Evolutionary conservation across 2,113 vertebrate genomes (phyloP).

Genomic region (Chrysochloris asiatica): DNA sequence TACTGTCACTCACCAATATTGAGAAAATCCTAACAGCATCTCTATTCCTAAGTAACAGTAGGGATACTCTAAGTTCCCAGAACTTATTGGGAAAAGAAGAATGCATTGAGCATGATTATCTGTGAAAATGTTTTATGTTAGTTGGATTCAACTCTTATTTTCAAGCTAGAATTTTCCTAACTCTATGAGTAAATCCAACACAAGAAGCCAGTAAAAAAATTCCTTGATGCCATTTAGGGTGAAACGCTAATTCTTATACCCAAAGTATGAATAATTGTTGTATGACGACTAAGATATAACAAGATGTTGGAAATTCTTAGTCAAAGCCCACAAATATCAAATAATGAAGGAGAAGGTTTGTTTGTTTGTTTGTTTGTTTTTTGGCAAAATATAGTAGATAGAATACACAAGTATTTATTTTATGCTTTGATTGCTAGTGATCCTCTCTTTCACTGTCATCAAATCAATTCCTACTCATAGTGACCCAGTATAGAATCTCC

Average conservation of each 20-base stretch:
- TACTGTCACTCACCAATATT: conserved; percentile 53
- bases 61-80: neutral
- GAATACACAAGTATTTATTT: neutral
- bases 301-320: neutral
- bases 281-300: neutral
- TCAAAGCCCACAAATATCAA: neutral
- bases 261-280: neutral
- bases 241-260: neutral
- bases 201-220: neutral
- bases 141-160: conserved; percentile 44
- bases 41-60: conserved; percentile 4
- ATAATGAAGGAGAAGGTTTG: neutral
- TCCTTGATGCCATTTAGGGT: neutral
- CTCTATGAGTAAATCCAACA: neutral
- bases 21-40: conserved; percentile 37
- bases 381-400: neutral
- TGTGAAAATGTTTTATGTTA: conserved; percentile 16
- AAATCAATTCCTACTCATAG: too few relatives aligned
- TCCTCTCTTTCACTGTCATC: too few relatives aligned
- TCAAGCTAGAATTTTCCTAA: conserved; percentile 24
- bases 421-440: too few relatives aligned
- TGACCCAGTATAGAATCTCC: too few relatives aligned
- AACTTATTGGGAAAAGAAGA: neutral
- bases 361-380: too few relatives aligned
- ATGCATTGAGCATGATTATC: neutral